Percentiles rank a stretch among this genome's conserved stretches.
phyloP scores from a whole-genome alignment of 2,113 vertebrate species.

The Manacus vitellinus region DNA sequence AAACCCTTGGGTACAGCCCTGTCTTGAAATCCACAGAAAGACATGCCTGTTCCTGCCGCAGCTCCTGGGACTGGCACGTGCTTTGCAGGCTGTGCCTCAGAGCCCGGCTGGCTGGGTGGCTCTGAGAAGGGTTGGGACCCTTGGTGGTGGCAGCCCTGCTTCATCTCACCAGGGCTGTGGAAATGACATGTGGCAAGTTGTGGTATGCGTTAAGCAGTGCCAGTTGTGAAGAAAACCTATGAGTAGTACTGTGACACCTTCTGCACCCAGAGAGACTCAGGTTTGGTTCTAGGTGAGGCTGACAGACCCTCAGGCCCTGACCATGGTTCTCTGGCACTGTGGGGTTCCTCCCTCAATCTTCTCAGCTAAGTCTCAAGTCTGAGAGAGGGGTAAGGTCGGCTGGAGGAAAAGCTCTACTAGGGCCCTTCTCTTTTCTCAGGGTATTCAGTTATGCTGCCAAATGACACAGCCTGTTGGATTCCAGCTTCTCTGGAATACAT shows the following conservation, averaged over 20 bases:
- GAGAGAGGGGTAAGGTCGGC: background rate
- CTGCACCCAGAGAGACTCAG: rapidly evolving
- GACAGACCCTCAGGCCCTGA: background rate
- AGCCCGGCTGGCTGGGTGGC: background rate
- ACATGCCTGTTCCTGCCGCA: background rate
- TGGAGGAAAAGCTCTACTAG: background rate
- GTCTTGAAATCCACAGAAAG: background rate
- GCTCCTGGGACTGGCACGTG: background rate
- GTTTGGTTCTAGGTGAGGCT: background rate
- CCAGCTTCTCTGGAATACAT: background rate
- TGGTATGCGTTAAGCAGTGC: background rate
- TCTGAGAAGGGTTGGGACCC: background rate
- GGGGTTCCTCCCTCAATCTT: background rate
- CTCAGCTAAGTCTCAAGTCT: background rate
- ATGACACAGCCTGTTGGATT: background rate
- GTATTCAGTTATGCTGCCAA: background rate
- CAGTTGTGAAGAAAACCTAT: background rate
- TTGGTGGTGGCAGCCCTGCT: background rate
- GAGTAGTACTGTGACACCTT: background rate
- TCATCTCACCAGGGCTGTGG: background rate
- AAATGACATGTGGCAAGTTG: background rate
- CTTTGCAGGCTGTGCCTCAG: background rate
- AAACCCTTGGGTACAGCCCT: background rate
- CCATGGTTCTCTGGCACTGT: background rate
- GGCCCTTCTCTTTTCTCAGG: background rate